Base-by-base conservation (phyloP, 92 coral and sea anemone species). In the Palythoa caribaeorum region DNA sequence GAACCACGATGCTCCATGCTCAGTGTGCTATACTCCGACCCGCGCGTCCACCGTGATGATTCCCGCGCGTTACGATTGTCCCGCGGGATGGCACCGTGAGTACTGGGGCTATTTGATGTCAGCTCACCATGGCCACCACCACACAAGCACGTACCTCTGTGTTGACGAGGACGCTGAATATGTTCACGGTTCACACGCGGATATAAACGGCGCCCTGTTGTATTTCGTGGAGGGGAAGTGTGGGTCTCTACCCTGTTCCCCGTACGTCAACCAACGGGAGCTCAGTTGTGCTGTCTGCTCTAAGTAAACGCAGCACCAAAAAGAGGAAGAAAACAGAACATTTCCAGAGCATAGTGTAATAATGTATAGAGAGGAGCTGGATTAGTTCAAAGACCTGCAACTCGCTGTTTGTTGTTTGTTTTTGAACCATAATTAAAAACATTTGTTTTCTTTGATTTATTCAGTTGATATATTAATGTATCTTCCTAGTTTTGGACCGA, bases 31-130 rank as follows among this genome's bases (percentile, higher is more conserved):
- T n/a, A 6, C 21, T 17, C 20, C 70, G 6, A 16, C 70, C 9
- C 70, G 70, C 7, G 70, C 28, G 10, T 17, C 70, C 28, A 17
- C 20, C 10, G 10, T 63, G 35, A 63, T 63, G 70, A 7, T 63
- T 16, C 70, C 70, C 21, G 70, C 70, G 5, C 20, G 70, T 1
- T 4, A 17, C 36, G 70, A 63, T 35, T 63, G 70, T 63, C 70
- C 70, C 1, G 20, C 70, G 21, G 70, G 70, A 19, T 63, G 70
- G 70, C 20, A 17, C 20, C 20, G 35, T 7, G 70, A 63, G 6
- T 63, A 63, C 9, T 63, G 70, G 70, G 70, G 70, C 9, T 63
- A 63, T 63, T 21, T 63, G 20, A 63, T 63, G 70, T n/a, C 70
- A 63, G 70, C 9, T 63, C 35, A n/a, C 35, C 36, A 17, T 9